Conservation (phyloP, 2,797 vertebrate species). For the Leptatherina wallacei region DNA sequence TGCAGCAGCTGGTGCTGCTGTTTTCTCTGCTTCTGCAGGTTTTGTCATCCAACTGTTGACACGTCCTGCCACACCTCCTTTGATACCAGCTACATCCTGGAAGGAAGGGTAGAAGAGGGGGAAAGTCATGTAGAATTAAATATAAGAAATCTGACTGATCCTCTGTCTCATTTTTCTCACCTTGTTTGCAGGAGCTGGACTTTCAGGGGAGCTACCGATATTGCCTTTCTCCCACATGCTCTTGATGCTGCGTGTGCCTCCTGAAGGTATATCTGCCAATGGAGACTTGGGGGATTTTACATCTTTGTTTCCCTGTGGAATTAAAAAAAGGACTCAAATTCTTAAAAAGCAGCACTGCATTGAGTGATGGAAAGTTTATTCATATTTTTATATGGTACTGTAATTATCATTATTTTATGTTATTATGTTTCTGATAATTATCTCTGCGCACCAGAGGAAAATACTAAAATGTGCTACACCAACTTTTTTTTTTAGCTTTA, state of each 20-base stretch:
- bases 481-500: neutral
- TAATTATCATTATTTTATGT: neutral
- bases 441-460: neutral
- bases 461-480: neutral
- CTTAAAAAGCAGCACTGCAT: neutral
- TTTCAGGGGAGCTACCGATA: conserved; percentile 82
- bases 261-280: conserved; percentile 87
- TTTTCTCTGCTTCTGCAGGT: conserved; percentile 67
- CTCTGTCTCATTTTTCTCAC: conserved; percentile 62
- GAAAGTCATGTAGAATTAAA: neutral
- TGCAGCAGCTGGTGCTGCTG: conserved; percentile 51
- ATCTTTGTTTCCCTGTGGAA: conserved; percentile 87
- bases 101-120: conserved; percentile 7
- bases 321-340: conserved; percentile 13
- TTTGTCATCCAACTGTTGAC: conserved; percentile 92
- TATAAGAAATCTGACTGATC: neutral
- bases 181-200: conserved; percentile 87
- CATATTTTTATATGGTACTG: neutral
- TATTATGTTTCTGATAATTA: too few species aligned
- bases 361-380: neutral
- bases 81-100: conserved; percentile 89
- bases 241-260: conserved; percentile 92
- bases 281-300: conserved; percentile 85
- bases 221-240: conserved; percentile 98
- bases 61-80: conserved; percentile 90